Percentiles rank a stretch among this genome's conserved stretches.
These are phyloP conservation scores for Automeris io DNA, from an alignment of 2,888 invertebrate genomes.

Conservation along the genomic window DNA sequence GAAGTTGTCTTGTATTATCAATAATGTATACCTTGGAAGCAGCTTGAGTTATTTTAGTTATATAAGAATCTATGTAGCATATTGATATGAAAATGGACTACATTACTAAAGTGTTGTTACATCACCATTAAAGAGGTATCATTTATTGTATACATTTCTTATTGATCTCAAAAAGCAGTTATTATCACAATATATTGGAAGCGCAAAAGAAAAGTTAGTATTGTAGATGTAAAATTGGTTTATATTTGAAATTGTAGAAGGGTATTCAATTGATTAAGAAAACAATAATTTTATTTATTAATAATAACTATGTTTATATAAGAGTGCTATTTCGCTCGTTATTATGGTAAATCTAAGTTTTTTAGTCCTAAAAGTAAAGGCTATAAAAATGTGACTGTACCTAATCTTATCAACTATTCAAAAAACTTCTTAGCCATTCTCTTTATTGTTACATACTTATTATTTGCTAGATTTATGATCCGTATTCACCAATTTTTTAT, in stretches of 20 bases:
- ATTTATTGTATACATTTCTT: conserved; percentile 1
- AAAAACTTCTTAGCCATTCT: conserved; percentile 1
- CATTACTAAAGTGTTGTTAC: background rate
- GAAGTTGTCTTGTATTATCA: background rate
- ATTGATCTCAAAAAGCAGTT: conserved; percentile 8
- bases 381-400: background rate
- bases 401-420: background rate
- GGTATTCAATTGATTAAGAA: background rate
- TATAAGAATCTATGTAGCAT: background rate
- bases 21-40: background rate
- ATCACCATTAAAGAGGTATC: background rate
- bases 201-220: background rate
- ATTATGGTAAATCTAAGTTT: conserved; percentile 11
- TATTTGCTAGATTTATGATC: background rate
- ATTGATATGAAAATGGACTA: background rate
- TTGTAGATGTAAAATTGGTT: background rate
- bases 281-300: background rate
- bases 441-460: too few relatives aligned
- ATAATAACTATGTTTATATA: background rate
- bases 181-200: conserved; percentile 11
- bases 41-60: background rate
- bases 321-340: background rate
- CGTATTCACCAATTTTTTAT: conserved; percentile 1
- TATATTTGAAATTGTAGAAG: background rate
- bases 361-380: conserved; percentile 1